phyloP scores from a whole-genome alignment of 2,888 invertebrate genomes.

The Polyploca ridens region DNA sequence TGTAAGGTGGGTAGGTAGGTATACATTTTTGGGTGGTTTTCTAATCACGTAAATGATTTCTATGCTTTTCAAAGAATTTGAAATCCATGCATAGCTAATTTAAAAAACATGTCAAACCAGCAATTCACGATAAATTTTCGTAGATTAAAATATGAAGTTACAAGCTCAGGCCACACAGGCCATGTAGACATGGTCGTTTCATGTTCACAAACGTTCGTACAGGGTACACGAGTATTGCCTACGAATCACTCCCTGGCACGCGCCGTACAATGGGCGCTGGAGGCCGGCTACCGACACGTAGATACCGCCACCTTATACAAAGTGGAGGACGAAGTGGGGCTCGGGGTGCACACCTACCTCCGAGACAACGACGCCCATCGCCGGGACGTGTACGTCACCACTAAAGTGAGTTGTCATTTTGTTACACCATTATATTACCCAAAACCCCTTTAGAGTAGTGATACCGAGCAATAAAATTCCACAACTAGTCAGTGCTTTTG shows the following conservation, averaged over 20 bases:
- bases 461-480: no score
- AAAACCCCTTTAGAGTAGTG: no score
- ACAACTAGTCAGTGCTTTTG: no score
- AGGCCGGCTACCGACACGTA: conserved; percentile 91
- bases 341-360: conserved; percentile 88
- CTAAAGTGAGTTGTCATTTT: conserved; percentile 84
- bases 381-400: conserved; percentile 91
- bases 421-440: no score
- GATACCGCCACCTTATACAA: conserved; percentile 92
- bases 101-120: no score
- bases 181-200: conserved; percentile 17
- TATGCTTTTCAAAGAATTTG: no score
- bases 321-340: conserved; percentile 90
- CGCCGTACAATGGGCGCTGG: conserved; percentile 89
- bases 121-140: neutral
- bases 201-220: conserved; percentile 31
- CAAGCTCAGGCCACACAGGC: neutral
- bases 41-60: no score
- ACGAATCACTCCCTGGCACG: conserved; percentile 81
- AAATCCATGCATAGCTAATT: neutral
- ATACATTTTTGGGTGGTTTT: no score
- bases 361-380: conserved; percentile 86
- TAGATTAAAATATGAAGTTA: conserved; percentile 7
- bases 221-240: conserved; percentile 71
- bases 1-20: no score